Evolutionary conservation across 2,888 invertebrate genomes (phyloP), one percentile per base, ranked within the genome.

Genomic region (Bedellia somnulentella): DNA sequence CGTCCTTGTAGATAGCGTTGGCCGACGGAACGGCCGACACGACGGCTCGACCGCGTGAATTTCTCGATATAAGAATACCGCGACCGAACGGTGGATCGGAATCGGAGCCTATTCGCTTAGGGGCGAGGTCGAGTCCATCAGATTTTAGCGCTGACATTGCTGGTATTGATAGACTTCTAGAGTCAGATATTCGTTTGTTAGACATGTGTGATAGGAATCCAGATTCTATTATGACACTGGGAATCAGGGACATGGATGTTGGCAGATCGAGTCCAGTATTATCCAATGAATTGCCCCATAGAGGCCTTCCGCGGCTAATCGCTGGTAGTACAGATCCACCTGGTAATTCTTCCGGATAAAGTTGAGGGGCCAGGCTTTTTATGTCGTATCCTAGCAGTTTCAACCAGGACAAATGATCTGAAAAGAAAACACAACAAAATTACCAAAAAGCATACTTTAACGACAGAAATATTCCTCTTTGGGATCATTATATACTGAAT

Each of bases 351-450:
- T 85, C 81, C 1, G 88, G 85, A 48, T 87, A 86, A 16, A 95
- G 78, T 52, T 93, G 93, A 0, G 95, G 94, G 17, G 93, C 89
- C 33, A 95, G 62, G 49, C 87, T 90, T 51, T 86, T 85, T 31
- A 93, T 78, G 46, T 93, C 87, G 57, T 90, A 92, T 27, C 94
- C 94, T 27, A 95, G 80, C 31, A 86, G 81, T 29, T 81, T 79
- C 51, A 96, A 71, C 95, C 95, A 95, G 33, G 86, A 85, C 38
- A 88, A 76, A 52, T 93, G 90, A 71, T 92, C 93, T 90, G 75
- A 1, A 75, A 77, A 45, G 29, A 39, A 32, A 30, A 37, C 18
- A 18, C 9, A 6, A 18, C 18, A 18, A n/a, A n/a, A n/a, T n/a
- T n/a, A n/a, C n/a, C n/a, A n/a, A n/a, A n/a, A n/a, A n/a, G n/a